phyloP scores from a whole-genome alignment of 2,888 invertebrate genomes.

The Polydrusus pterygomalis region DNA sequence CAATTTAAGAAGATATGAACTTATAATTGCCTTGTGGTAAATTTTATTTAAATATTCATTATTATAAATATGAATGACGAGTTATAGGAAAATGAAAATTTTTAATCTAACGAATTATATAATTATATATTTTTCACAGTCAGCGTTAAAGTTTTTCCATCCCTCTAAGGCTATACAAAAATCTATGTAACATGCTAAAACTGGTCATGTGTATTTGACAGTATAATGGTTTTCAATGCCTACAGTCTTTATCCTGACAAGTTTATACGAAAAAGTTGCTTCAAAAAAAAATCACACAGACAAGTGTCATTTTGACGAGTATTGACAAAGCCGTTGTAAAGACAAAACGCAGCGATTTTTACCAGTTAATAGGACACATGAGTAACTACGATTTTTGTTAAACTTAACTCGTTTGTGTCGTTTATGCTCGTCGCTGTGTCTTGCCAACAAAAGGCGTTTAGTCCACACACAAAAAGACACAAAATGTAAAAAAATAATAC shows the following conservation, averaged over 20 bases:
- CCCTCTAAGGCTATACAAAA: conserved; percentile 56
- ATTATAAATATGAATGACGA: conserved; percentile 47
- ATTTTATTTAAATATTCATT: conserved; percentile 57
- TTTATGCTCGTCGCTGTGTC: too few relatives aligned
- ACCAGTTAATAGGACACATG: too few relatives aligned
- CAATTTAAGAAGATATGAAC: conserved; percentile 60
- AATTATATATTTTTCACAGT: conserved; percentile 43
- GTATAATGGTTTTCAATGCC: not conserved
- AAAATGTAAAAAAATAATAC: conserved; percentile 36
- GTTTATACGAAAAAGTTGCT: not conserved
- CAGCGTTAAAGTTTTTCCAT: conserved; percentile 42
- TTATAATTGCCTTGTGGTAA: conserved; percentile 60
- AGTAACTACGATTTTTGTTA: too few relatives aligned
- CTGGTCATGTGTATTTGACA: conserved; percentile 47
- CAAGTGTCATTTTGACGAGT: not conserved
- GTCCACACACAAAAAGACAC: not conserved
- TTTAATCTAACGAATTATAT: conserved; percentile 29
- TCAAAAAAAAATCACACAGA: not conserved
- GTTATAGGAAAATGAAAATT: conserved; percentile 37
- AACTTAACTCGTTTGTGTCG: too few relatives aligned
- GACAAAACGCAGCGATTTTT: too few relatives aligned
- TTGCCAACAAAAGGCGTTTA: too few relatives aligned
- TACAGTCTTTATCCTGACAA: conserved; percentile 12
- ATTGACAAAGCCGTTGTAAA: not conserved
- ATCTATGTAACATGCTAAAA: conserved; percentile 60